Evolutionary conservation across 2,888 invertebrate genomes (phyloP).

Genomic region (Griposia aprilina): DNA sequence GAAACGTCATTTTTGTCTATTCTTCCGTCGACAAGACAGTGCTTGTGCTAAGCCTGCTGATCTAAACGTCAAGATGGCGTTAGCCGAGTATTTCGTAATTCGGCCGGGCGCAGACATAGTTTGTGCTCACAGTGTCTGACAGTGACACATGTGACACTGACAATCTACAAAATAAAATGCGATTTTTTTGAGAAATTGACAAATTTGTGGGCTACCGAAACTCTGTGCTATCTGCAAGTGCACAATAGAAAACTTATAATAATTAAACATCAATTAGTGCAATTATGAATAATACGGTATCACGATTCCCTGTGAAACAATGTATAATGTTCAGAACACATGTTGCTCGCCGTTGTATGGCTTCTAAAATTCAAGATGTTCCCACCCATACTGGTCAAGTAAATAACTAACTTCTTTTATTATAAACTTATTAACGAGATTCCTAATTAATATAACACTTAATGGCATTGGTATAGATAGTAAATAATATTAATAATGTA

Average conservation of each 20-base stretch:
- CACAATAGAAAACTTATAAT: background rate
- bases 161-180: background rate
- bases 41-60: too few relatives aligned
- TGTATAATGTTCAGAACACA: constrained; percentile 59
- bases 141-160: constrained; percentile 1
- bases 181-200: background rate
- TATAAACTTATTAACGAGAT: background rate
- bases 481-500: background rate
- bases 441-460: background rate
- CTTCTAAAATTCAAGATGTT: constrained; percentile 78
- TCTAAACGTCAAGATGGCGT: too few relatives aligned
- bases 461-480: background rate
- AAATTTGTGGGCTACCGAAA: background rate
- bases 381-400: constrained; percentile 86
- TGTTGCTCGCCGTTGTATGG: constrained; percentile 72
- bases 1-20: too few relatives aligned
- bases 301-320: constrained; percentile 62
- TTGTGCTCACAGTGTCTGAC: background rate
- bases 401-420: constrained; percentile 42
- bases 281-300: constrained; percentile 68
- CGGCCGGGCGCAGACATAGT: too few relatives aligned
- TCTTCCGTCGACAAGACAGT: too few relatives aligned
- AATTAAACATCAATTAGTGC: constrained; percentile 10
- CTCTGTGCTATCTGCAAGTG: background rate
- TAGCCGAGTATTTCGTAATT: too few relatives aligned